Conservation (phyloP, 2,888 invertebrate species). For the Drosophila anomalata region DNA sequence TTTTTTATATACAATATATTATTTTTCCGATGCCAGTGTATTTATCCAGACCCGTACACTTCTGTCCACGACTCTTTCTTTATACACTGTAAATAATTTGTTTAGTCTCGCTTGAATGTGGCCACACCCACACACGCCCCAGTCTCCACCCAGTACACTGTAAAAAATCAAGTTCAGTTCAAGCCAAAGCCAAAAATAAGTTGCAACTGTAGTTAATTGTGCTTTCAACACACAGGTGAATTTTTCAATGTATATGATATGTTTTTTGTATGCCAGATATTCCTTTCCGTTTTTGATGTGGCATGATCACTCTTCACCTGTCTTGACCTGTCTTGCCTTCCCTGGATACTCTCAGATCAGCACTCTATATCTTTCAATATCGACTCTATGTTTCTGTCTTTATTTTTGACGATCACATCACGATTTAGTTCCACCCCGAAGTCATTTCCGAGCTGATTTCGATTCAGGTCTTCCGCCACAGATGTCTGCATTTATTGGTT, state of each 20-base stretch:
- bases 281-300: constrained; percentile 62
- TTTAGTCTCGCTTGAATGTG: constrained; percentile 57
- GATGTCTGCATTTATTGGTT: constrained; percentile 32
- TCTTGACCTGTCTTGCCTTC: constrained; percentile 58
- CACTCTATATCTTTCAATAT: constrained; percentile 28
- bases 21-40: constrained; percentile 29
- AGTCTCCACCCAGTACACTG: constrained; percentile 52
- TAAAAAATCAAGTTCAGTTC: constrained; percentile 60
- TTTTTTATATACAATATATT: constrained; percentile 22
- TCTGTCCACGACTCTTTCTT: constrained; percentile 40
- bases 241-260: constrained; percentile 58
- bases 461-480: constrained; percentile 25
- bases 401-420: constrained; percentile 16
- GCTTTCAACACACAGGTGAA: constrained; percentile 75
- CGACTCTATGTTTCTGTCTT: constrained; percentile 2
- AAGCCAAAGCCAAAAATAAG: constrained; percentile 46
- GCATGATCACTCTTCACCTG: constrained; percentile 62
- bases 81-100: constrained; percentile 76
- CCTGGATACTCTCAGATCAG: constrained; percentile 52
- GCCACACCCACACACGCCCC: constrained; percentile 21
- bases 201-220: constrained; percentile 73
- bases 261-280: constrained; percentile 39
- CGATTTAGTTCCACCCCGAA: constrained; percentile 3
- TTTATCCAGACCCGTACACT: constrained; percentile 17
- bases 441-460: constrained; percentile 5